Base-by-base conservation (phyloP, 2,888 invertebrate genomes). In the Pycnomerus fuliginosus region DNA sequence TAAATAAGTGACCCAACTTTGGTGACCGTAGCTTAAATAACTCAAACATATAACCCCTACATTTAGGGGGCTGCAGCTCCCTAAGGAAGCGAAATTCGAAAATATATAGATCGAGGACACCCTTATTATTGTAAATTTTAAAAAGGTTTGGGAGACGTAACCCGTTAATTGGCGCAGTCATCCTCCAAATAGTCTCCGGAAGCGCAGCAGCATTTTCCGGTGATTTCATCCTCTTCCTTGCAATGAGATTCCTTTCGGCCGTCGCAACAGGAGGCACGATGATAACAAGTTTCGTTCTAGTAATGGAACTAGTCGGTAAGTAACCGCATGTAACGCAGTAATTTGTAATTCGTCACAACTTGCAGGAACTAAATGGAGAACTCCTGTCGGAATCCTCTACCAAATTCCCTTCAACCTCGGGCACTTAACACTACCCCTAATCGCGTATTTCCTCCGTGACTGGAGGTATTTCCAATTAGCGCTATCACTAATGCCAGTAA, bases 241-340 rank as follows among this genome's bases (percentile, higher is more conserved):
- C 83, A 0, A 76, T 86, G 31, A 76, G 89, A 27, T 85, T 89
- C 63, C 61, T 88, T 12, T 78, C 83, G 8, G 89, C 87, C 0
- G 75, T 86, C 14, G 87, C 87, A 5, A 88, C 87, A 1, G 89
- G 88, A 29, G 90, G 90, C 22, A 86, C 87, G 0, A 91, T 91
- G 86, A 84, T 87, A 34, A 87, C 86, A 28, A 84, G 84, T 62
- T 85, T 85, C 52, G 84, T 84, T 2, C 72, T 84, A 2, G 76
- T 80, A 4, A 84, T 84, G 84, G 85, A 85, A 65, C 68, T 84
- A 14, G 77, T 83, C 36, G 84, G 84, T 71, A 60, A 25, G 16
- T 2, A 27, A 10, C 11, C 23, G n/a, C 11, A 10, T 23, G n/a
- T 20, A 23, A 12, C 10, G 13, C 8, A 8, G 16, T 14, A 38